Evolutionary conservation across 2,797 vertebrate species (phyloP), one percentile per base, ranked within the genome.

Genomic region (Emydoidea blandingii): DNA sequence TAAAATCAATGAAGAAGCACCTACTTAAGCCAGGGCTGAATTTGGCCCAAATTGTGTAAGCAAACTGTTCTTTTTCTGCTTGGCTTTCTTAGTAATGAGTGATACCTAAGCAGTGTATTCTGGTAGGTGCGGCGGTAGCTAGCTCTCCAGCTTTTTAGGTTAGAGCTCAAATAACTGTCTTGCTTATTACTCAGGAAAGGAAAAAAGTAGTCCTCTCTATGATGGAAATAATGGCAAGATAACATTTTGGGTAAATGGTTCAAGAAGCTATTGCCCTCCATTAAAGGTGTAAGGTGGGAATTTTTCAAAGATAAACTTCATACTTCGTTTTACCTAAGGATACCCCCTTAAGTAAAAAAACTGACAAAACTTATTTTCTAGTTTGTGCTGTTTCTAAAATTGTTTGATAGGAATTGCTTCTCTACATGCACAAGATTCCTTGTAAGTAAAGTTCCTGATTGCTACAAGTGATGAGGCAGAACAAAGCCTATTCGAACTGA

Each of bases 231-330:
- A 25, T 85, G 21, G 15, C 44, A 88, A 62, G 57, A 11, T 2
- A 62, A 25, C 15, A 18, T 56, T 93, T 87, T 57, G 27, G 72
- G 79, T 90, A 83, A 21, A 56, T 9, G 9, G 2, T 14, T 8
- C 19, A 47, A 23, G 56, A 59, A 86, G 72, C 31, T 86, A 34
- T 49, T 79, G 16, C 47, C 49, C 81, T 89, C 47, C 10, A 9
- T 81, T 72, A 68, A 3, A 62, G 49, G 34, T 78, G 6, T 6
- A n/a, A 41, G 5, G 37, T 15, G 54, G 31, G 65, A 52, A 1
- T 25, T 91, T 90, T 92, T 89, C 87, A 89, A 47, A 34, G 31
- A 59, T 59, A 59, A 62, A 62, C 31, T 57, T 57, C 25, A 57
- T 31, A 16, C 29, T 62, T 62, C 16, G 31, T 62, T 62, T 62